Evolutionary conservation across 2,888 invertebrate species (phyloP).

Genomic region (Calephelis perditalis): DNA sequence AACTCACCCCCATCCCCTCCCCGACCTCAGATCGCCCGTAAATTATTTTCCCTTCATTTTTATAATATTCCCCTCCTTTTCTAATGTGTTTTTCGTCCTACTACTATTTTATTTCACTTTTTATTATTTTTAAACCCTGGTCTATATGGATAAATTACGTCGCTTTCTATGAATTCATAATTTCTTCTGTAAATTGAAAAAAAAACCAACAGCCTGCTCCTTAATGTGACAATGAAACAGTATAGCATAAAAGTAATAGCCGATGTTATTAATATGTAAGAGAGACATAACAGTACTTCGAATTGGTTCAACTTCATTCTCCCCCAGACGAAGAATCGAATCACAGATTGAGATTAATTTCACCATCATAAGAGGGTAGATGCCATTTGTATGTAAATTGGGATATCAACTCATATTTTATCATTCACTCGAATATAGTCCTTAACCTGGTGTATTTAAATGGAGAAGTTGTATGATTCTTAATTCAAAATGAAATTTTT

Average conservation of each 20-base stretch:
- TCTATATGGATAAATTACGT: no score
- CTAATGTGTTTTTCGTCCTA: no score
- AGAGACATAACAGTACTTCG: conserved; percentile 21
- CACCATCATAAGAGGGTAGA: conserved; percentile 22
- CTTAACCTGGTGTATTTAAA: background rate
- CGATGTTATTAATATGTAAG: conserved; percentile 25
- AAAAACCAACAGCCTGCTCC: background rate
- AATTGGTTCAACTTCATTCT: conserved; percentile 26
- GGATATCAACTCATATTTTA: conserved; percentile 4
- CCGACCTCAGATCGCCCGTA: no score
- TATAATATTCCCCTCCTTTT: no score
- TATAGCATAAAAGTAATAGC: conserved; percentile 8
- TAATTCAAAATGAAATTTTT: background rate
- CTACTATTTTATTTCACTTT: no score
- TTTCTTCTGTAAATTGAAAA: no score
- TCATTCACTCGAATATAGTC: background rate
- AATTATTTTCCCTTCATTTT: no score
- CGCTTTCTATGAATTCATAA: no score
- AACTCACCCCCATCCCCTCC: no score
- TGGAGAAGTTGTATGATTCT: background rate
- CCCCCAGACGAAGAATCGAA: conserved; percentile 25
- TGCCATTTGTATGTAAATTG: conserved; percentile 30
- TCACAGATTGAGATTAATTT: conserved; percentile 29
- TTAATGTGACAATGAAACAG: background rate
- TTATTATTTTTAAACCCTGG: no score